Percentiles rank a stretch among this genome's conserved stretches.
Conservation (phyloP, 2,888 invertebrate species). For the Sinopyrophorus schimmeli region DNA sequence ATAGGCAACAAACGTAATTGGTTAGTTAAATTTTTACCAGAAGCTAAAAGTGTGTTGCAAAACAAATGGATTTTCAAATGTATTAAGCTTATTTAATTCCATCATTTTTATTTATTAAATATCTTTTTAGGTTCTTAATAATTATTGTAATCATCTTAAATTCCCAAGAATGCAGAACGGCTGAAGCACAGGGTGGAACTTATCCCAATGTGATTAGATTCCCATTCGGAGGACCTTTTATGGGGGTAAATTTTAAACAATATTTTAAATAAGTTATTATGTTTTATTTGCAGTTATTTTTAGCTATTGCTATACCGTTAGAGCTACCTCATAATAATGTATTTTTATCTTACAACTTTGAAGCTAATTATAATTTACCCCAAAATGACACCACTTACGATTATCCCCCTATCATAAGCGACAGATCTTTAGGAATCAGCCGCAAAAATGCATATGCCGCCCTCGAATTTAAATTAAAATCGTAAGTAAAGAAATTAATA, state of each 20-base stretch:
- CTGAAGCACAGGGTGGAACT: conserved; percentile 7
- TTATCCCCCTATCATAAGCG: conserved; percentile 33
- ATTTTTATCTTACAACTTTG: conserved; percentile 73
- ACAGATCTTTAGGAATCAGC: conserved; percentile 24
- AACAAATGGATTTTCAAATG: conserved; percentile 10
- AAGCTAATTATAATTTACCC: conserved; percentile 66
- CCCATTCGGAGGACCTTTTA: conserved; percentile 35
- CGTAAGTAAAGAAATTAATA: conserved; percentile 32
- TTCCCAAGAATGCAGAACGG: no score
- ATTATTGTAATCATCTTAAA: conserved; percentile 3
- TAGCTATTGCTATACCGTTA: conserved; percentile 70
- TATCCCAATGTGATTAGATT: conserved; percentile 30
- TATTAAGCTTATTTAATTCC: neutral
- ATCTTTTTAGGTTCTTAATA: neutral
- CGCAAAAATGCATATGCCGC: conserved; percentile 31
- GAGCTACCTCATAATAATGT: conserved; percentile 68
- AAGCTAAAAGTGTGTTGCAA: neutral
- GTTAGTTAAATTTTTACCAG: neutral
- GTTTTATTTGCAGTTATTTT: conserved; percentile 58
- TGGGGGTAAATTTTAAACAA: conserved; percentile 31
- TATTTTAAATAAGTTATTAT: neutral
- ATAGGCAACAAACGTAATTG: conserved; percentile 1
- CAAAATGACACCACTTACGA: conserved; percentile 54
- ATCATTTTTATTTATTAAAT: neutral
- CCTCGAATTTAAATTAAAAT: conserved; percentile 33